Conservation (phyloP, 2,888 invertebrate species). For the Deilephila porcellus region DNA sequence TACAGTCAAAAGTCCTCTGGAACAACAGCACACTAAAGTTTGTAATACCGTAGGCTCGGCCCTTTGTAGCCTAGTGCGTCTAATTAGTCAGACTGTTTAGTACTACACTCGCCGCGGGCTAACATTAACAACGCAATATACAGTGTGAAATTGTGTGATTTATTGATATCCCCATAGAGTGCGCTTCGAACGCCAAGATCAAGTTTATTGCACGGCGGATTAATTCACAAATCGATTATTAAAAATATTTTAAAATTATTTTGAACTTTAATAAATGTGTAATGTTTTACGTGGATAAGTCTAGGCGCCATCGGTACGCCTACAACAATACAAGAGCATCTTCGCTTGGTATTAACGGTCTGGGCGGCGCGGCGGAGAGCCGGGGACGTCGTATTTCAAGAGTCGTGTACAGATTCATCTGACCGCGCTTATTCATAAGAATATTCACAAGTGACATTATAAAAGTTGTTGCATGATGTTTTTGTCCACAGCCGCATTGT, state of each 20-base stretch:
- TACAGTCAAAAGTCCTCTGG: conserved; percentile 54
- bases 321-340: conserved; percentile 67
- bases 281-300: conserved; percentile 25
- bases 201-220: conserved; percentile 18
- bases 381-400: conserved; percentile 75
- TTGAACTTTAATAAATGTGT: neutral
- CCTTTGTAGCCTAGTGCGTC: conserved; percentile 81
- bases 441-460: conserved; percentile 76
- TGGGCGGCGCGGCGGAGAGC: conserved; percentile 44
- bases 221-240: conserved; percentile 12
- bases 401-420: conserved; percentile 82
- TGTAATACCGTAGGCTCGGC: conserved; percentile 55
- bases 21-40: conserved; percentile 46
- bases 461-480: conserved; percentile 71
- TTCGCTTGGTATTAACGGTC: conserved; percentile 66
- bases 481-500: conserved; percentile 70
- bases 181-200: conserved; percentile 40
- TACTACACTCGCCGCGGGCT: conserved; percentile 72
- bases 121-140: conserved; percentile 63
- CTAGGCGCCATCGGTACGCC: conserved; percentile 71
- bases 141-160: conserved; percentile 76
- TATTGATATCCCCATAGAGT: conserved; percentile 58
- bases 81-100: conserved; percentile 84
- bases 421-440: conserved; percentile 70
- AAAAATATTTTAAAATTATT: conserved; percentile 22